Percentiles rank a stretch among this genome's conserved stretches.
Evolutionary conservation across 2,888 invertebrate genomes (phyloP).

Genomic region (Entomobrya proxima): DNA sequence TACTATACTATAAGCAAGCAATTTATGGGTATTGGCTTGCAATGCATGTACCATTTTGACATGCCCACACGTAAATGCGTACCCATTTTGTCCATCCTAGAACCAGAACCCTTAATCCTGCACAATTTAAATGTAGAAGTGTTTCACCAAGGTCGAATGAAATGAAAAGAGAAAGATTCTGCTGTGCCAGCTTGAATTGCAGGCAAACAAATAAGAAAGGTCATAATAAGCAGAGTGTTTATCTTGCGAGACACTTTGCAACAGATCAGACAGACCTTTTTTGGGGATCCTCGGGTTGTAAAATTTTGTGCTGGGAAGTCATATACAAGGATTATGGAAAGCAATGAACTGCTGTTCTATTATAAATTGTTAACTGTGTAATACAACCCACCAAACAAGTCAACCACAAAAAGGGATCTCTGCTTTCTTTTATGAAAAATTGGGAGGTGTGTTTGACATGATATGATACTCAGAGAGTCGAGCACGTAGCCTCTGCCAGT

Average conservation of each 20-base stretch:
- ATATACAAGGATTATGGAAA: background rate
- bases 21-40: too few species aligned
- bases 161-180: background rate
- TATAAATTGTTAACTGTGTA: background rate
- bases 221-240: background rate
- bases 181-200: background rate
- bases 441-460: background rate
- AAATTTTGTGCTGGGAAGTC: background rate
- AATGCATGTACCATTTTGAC: too few species aligned
- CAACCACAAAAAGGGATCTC: background rate
- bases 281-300: background rate
- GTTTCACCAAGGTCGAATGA: constrained; percentile 9
- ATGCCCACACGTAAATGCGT: too few species aligned
- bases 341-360: background rate
- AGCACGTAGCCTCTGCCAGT: too few species aligned
- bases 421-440: background rate
- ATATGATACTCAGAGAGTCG: background rate
- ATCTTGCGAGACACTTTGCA: too few species aligned
- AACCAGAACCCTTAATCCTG: too few species aligned
- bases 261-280: constrained; percentile 2
- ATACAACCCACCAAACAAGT: background rate
- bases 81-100: too few species aligned
- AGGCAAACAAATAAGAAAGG: background rate
- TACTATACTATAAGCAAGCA: too few species aligned
- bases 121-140: too few species aligned